A percentile compares a stretch with the other conserved stretches of the same genome.
phyloP scores from a whole-genome alignment of 2,797 vertebrate species.

The Ceyx erithaca region DNA sequence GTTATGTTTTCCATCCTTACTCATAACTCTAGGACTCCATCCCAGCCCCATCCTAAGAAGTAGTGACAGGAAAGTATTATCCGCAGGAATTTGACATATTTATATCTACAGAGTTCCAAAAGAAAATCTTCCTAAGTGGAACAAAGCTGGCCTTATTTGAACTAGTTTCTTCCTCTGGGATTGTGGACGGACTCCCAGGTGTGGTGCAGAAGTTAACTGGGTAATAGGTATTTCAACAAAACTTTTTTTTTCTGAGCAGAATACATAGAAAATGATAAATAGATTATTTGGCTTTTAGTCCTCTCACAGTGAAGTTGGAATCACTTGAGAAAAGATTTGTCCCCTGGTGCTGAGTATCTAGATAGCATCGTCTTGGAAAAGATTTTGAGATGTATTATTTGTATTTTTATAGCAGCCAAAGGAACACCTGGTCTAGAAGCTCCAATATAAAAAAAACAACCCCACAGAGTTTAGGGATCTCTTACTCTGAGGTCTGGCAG shows the following conservation, averaged over 20 bases:
- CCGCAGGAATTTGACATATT: constrained; percentile 61
- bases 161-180: constrained; percentile 21
- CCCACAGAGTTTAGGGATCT: background rate
- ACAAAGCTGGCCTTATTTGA: constrained; percentile 33
- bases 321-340: background rate
- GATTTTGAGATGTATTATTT: background rate
- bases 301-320: background rate
- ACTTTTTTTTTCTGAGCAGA: background rate
- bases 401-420: background rate
- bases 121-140: constrained; percentile 22
- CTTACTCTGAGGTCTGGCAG: constrained; percentile 3
- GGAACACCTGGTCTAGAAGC: background rate
- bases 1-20: constrained; percentile 61
- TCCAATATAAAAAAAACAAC: background rate
- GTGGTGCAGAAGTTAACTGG: background rate
- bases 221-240: background rate
- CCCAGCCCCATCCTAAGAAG: constrained; percentile 21
- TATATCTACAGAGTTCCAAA: background rate
- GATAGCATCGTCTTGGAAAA: background rate
- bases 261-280: background rate
- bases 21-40: constrained; percentile 61
- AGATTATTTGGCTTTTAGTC: background rate
- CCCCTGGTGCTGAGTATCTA: background rate
- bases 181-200: background rate
- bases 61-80: constrained; percentile 45